These are phyloP conservation scores for Porites lobata DNA, from an alignment of 92 coral and sea anemone genomes.

Conservation along the genomic window DNA sequence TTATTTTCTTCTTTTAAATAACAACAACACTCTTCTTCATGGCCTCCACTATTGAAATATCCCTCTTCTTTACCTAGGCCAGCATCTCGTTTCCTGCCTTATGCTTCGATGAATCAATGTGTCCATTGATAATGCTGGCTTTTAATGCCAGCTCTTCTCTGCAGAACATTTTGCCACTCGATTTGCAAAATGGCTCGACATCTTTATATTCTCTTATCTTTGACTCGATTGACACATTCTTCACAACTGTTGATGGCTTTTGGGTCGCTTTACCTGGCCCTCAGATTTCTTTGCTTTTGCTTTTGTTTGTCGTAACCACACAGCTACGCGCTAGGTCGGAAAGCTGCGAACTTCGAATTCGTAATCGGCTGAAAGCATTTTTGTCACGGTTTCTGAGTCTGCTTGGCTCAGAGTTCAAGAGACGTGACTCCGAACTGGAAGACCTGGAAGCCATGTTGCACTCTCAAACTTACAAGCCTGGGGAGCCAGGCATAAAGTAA, in stretches of 20 bases:
- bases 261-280: neutral
- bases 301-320: conserved; percentile 22
- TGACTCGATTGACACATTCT: conserved; percentile 25
- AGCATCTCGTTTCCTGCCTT: conserved; percentile 41
- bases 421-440: too few relatives aligned
- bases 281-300: too few relatives aligned
- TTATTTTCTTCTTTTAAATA: too few relatives aligned
- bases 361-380: conserved; percentile 25
- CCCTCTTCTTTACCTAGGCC: conserved; percentile 46
- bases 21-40: conserved; percentile 22
- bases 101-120: conserved; percentile 18
- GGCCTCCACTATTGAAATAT: conserved; percentile 47
- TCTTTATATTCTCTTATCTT: conserved; percentile 49
- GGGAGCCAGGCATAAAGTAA: too few relatives aligned
- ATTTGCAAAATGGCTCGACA: conserved; percentile 44
- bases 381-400: conserved; percentile 28
- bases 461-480: too few relatives aligned
- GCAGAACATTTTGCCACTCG: conserved; percentile 45
- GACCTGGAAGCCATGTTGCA: too few relatives aligned
- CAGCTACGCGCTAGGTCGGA: conserved; percentile 48
- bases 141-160: conserved; percentile 41
- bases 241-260: conserved; percentile 1
- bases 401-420: neutral
- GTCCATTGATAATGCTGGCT: conserved; percentile 43
- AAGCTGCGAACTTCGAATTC: conserved; percentile 16